A percentile compares a stretch with the other conserved stretches of the same genome.
Conservation (phyloP, 37 sponge, comb jelly and placozoan genomes). For the Ephydatia muelleri region DNA sequence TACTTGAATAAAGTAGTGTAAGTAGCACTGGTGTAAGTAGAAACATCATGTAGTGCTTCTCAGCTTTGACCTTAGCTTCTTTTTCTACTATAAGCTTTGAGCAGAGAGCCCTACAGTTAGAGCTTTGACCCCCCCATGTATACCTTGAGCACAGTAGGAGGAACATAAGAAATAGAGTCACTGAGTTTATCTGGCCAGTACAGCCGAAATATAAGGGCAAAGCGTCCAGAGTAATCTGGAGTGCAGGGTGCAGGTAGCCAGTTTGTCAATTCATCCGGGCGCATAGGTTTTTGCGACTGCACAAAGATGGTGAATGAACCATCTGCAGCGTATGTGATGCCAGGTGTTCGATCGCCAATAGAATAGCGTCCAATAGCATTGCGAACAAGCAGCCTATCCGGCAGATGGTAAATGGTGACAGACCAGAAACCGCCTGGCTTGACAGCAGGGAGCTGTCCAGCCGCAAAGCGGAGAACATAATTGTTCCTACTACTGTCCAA, state of each 20-base stretch:
- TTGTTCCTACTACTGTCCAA: background rate
- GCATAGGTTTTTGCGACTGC: background rate
- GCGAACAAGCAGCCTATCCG: background rate
- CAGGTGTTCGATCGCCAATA: slow-evolving; percentile 4
- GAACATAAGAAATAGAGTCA: background rate
- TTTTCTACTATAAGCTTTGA: too few species aligned
- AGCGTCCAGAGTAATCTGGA: background rate
- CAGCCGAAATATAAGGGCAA: slow-evolving; percentile 4
- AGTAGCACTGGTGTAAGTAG: too few species aligned
- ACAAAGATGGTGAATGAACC: slow-evolving; percentile 12
- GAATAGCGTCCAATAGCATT: slow-evolving; percentile 21
- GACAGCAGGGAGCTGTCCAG: background rate
- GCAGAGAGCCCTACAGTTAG: background rate
- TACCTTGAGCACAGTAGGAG: background rate
- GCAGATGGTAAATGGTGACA: slow-evolving; percentile 8
- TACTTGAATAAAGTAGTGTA: too few species aligned
- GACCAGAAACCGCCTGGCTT: slow-evolving; percentile 9
- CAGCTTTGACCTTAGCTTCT: too few species aligned
- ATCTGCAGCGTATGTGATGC: background rate
- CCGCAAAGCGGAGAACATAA: slow-evolving; percentile 3
- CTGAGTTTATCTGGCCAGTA: slow-evolving; percentile 10
- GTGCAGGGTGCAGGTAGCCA: slow-evolving; percentile 22
- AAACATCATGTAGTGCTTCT: too few species aligned
- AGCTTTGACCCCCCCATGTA: background rate
- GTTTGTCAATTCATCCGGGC: background rate